phyloP scores from a whole-genome alignment of 1,140 invertebrate genomes.

The Acromyrmex charruanus region DNA sequence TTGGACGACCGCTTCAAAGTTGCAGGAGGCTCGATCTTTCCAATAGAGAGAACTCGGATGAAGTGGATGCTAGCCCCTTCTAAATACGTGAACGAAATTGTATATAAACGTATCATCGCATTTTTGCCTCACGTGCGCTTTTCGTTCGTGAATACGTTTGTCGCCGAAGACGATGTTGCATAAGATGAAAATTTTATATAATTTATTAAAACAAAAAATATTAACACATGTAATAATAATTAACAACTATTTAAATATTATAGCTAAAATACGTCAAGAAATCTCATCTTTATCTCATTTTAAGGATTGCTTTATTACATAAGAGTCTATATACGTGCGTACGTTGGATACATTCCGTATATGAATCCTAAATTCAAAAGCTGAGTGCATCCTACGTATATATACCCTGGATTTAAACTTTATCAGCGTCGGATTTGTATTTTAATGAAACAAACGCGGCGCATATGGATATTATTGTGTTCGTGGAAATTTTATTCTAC shows the following conservation, averaged over 20 bases:
- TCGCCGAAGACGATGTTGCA: background rate
- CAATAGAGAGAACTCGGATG: slow-evolving; percentile 51
- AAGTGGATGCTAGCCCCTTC: slow-evolving; percentile 33
- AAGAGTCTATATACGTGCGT: background rate
- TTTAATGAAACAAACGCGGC: background rate
- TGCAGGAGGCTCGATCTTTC: slow-evolving; percentile 29
- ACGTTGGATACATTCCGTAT: background rate
- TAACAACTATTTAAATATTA: background rate
- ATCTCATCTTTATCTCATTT: background rate
- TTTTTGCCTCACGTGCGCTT: background rate
- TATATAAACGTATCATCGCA: slow-evolving; percentile 34
- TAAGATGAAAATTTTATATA: background rate
- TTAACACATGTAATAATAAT: background rate
- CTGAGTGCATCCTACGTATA: background rate
- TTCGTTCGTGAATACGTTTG: background rate
- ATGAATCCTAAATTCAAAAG: background rate
- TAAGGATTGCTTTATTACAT: background rate
- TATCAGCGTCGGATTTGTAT: background rate
- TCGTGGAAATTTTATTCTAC: background rate
- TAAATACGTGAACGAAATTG: slow-evolving; percentile 32
- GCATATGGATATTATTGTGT: background rate
- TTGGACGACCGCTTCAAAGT: slow-evolving; percentile 69
- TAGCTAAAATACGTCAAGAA: background rate
- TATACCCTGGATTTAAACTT: background rate
- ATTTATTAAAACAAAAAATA: background rate